Conservation (phyloP, 2,797 vertebrate species). For the Vireo griseus region DNA sequence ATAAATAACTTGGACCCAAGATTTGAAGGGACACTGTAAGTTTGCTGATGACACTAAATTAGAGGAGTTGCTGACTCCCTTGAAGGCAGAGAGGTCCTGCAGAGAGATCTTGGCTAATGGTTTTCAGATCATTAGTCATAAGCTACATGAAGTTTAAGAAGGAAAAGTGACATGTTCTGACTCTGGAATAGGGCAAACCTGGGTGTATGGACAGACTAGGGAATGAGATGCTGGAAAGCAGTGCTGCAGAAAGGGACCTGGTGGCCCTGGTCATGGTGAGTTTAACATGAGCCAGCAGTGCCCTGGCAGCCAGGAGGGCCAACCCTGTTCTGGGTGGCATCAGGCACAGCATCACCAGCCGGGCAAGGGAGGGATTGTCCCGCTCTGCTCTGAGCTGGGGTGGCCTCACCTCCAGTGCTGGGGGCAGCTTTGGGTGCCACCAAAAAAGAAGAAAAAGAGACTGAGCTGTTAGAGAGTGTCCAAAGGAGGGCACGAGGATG, state of each 20-base stretch:
- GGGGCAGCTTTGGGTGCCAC: accelerated
- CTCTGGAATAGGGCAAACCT: neutral
- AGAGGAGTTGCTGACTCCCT: neutral
- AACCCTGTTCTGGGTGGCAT: accelerated
- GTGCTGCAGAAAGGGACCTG: accelerated
- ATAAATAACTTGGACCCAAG: neutral
- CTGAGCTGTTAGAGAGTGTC: too few species aligned
- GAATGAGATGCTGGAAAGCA: neutral
- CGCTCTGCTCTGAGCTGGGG: accelerated
- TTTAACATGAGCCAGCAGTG: neutral
- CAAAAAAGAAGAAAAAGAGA: accelerated
- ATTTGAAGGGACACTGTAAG: neutral
- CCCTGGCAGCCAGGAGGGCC: neutral
- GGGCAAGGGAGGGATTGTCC: neutral
- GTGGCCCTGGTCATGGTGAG: accelerated
- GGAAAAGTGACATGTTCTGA: too few species aligned
- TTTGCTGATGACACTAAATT: neutral
- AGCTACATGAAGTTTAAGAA: neutral
- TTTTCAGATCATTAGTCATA: neutral
- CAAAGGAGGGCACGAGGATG: accelerated
- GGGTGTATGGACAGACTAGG: neutral
- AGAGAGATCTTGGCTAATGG: neutral
- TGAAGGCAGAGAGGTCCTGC: accelerated
- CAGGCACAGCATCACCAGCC: accelerated
- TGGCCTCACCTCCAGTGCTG: accelerated